phyloP scores from a whole-genome alignment of 2,797 vertebrate genomes.

The Tarsius wallacei region DNA sequence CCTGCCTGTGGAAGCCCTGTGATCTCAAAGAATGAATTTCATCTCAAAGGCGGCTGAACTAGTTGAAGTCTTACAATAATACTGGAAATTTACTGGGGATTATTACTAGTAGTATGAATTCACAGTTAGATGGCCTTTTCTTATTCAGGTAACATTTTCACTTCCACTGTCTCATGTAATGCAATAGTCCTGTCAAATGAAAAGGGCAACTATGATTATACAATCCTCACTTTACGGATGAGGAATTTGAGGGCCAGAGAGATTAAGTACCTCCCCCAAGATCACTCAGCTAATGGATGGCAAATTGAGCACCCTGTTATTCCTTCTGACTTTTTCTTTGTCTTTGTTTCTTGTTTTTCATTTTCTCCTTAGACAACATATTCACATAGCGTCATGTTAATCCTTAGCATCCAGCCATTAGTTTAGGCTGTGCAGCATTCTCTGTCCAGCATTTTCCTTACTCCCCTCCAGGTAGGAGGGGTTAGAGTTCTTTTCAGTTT shows the following conservation, averaged over 20 bases:
- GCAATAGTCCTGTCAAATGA: not conserved
- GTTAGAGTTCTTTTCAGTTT: constrained; percentile 10
- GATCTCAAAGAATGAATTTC: not conserved
- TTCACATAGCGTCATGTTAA: not conserved
- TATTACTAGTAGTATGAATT: not conserved
- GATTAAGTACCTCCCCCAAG: not conserved
- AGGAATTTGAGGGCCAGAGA: constrained; percentile 8
- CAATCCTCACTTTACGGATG: constrained; percentile 3
- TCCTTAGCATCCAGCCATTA: not conserved
- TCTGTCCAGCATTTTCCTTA: not conserved
- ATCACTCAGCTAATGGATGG: not conserved
- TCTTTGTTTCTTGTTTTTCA: constrained; percentile 44
- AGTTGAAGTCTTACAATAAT: not conserved
- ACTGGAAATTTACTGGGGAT: not conserved
- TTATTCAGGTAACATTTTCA: constrained; percentile 17
- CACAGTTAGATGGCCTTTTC: not conserved
- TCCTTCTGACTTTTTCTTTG: not conserved
- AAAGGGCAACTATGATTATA: not conserved
- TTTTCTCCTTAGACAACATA: constrained; percentile 16
- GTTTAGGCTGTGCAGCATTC: not conserved
- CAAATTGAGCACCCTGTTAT: not conserved
- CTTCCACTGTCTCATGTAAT: not conserved
- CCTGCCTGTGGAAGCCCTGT: not conserved
- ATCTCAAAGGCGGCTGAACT: not conserved
- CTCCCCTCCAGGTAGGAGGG: not conserved